These are phyloP conservation scores for Leucophenga maculata DNA, from an alignment of 2,888 invertebrate genomes.

Conservation along the genomic window DNA sequence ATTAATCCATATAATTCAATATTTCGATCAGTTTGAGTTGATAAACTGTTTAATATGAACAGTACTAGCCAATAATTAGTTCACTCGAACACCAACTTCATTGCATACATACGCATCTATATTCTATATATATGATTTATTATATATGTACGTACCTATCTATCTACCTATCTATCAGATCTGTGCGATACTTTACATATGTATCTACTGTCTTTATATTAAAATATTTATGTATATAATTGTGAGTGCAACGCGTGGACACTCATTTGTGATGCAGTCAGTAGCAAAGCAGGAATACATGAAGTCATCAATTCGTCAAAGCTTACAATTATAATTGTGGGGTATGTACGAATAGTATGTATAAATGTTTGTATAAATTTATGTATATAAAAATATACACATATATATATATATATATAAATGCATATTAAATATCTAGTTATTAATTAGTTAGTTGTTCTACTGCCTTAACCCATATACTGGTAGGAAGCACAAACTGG, in stretches of 20 bases:
- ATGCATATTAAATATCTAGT: conserved; percentile 14
- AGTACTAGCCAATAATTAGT: no score
- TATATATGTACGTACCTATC: conserved; percentile 27
- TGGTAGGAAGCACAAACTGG: conserved; percentile 90
- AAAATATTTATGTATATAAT: conserved; percentile 4
- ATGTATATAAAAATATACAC: conserved; percentile 34
- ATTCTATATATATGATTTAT: neutral
- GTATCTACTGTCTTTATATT: conserved; percentile 2
- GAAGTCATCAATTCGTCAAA: neutral
- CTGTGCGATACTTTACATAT: conserved; percentile 23
- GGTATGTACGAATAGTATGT: neutral
- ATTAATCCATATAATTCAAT: no score
- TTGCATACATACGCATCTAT: no score
- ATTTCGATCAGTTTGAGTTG: no score
- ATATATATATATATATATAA: conserved; percentile 16
- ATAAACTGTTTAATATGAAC: no score
- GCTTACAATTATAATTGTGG: no score
- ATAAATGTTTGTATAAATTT: conserved; percentile 37
- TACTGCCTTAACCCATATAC: conserved; percentile 80
- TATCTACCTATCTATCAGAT: no score
- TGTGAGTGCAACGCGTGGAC: no score
- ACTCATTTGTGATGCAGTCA: neutral
- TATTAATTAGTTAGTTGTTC: neutral
- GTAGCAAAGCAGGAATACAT: neutral
- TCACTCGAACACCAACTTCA: no score